Conservation (phyloP, 2,113 vertebrate genomes). For the Bungarus multicinctus region DNA sequence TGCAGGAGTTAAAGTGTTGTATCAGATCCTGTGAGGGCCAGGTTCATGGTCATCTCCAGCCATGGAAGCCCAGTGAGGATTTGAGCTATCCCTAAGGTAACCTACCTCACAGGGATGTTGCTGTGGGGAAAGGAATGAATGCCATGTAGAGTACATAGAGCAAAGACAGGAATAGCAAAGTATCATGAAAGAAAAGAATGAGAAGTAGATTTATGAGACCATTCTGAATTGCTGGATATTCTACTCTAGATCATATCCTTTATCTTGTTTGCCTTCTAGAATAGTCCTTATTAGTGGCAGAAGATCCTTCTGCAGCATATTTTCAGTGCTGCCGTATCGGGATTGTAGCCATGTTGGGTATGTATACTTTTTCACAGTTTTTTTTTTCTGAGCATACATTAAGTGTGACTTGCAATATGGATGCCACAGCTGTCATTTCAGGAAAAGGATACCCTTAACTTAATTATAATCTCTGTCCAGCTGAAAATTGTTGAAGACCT, state of each 20-base stretch:
- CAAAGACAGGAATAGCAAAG: neutral
- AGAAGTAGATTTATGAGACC: neutral
- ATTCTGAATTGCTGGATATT: neutral
- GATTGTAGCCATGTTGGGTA: constrained; percentile 97
- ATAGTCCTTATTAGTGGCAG: constrained; percentile 99
- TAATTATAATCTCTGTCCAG: neutral
- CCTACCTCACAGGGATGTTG: neutral
- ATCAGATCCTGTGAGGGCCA: neutral
- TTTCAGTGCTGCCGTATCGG: constrained; percentile 99
- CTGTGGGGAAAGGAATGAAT: neutral
- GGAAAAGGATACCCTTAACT: neutral
- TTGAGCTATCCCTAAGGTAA: neutral
- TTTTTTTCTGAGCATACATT: constrained; percentile 48
- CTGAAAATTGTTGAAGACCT: neutral
- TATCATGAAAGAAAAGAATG: neutral
- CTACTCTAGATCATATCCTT: constrained; percentile 73
- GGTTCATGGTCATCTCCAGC: neutral
- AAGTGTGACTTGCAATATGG: constrained; percentile 16
- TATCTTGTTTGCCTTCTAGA: constrained; percentile 85
- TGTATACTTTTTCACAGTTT: constrained; percentile 74
- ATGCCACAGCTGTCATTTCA: neutral
- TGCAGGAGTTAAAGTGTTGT: neutral
- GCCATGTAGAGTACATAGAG: neutral
- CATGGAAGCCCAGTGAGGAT: neutral
- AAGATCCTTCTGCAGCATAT: constrained; percentile 99